Base-by-base conservation (phyloP, 2,797 vertebrate genomes). In the Pristis pectinata region DNA sequence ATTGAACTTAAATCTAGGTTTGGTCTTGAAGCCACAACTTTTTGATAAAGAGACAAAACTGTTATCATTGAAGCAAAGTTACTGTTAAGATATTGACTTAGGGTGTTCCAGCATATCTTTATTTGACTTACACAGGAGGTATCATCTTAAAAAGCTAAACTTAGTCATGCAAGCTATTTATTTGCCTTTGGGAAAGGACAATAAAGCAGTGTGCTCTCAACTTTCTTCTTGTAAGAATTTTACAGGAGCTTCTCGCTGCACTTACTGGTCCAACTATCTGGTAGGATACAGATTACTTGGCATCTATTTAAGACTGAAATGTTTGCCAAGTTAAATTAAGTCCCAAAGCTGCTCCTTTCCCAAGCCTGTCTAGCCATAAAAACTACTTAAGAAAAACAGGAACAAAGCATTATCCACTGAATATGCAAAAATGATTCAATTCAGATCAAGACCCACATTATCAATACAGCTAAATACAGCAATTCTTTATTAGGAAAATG, bases 301-400 rank as follows among this genome's bases (percentile, higher is more conserved):
- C 93, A 96, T 95, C 95, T 96, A 97, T 96, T 96, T 95, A 96
- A 97, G 95, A 96, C 82, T 0, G 95, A 95, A 96, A 95, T 96
- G 95, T 96, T 95, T 96, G 96, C 96, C 96, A 96, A 96, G 95
- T 96, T 97, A 96, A 97, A 96, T 97, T 96, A 97, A 96, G 95
- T 95, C 85, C 76, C 96, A 96, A 96, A 96, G 94, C 96, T 95
- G 96, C 96, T 96, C 96, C 95, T 96, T 96, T 96, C 96, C 96
- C 96, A 96, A 97, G 97, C 96, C 96, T 96, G 95, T 95, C 96
- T 95, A 95, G 95, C 96, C 95, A 95, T 95, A 96, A 96, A 94
- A 95, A 89, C 96, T 96, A 96, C 96, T 97, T 97, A 95, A 94
- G 95, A 95, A 95, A 95, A 97, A 96, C 95, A 96, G 94, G 96